Percentiles rank a stretch among this genome's conserved stretches.
These are phyloP conservation scores for Pyrgus malvae DNA, from an alignment of 2,888 invertebrate genomes.

Conservation along the genomic window DNA sequence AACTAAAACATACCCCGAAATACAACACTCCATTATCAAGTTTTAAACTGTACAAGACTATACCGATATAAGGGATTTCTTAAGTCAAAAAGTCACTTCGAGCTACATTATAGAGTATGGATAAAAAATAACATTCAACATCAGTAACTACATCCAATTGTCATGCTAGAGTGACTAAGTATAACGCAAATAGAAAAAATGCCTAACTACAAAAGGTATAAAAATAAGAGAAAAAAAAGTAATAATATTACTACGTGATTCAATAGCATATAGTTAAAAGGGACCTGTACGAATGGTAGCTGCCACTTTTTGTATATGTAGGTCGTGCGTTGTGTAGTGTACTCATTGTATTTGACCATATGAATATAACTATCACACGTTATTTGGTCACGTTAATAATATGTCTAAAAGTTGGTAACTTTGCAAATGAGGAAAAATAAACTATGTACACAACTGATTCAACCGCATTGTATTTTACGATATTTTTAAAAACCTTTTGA, in stretches of 20 bases:
- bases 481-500: no score
- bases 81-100: no score
- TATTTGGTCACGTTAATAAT: no score
- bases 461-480: no score
- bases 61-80: no score
- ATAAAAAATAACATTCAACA: constrained; percentile 32
- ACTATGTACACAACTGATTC: no score
- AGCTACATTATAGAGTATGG: neutral
- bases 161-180: constrained; percentile 51
- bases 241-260: constrained; percentile 51
- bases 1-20: no score
- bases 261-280: constrained; percentile 48
- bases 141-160: constrained; percentile 39
- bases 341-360: no score
- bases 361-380: no score
- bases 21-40: no score
- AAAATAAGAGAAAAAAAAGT: constrained; percentile 41
- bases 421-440: no score
- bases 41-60: no score
- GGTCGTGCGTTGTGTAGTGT: constrained; percentile 20
- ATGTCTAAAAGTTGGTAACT: neutral
- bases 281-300: constrained; percentile 50
- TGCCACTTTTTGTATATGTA: constrained; percentile 44
- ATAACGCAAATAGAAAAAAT: constrained; percentile 38
- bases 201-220: constrained; percentile 43